phyloP scores from a whole-genome alignment of 1,140 invertebrate genomes.

The Caenorhabditis brenneri region DNA sequence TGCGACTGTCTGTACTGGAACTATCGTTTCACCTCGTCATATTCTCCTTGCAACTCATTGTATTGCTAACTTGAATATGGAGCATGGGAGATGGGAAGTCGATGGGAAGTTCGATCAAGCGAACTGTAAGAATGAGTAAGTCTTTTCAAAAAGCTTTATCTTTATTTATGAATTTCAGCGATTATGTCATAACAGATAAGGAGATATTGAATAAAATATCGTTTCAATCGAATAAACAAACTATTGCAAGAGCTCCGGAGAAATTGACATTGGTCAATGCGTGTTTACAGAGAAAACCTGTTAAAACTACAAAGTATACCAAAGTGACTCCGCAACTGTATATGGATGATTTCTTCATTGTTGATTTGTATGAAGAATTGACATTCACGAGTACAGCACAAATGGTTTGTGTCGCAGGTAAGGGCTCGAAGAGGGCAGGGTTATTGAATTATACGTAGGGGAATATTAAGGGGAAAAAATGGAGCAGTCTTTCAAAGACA shows the following conservation, averaged over 20 bases:
- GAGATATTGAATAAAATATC: not conserved
- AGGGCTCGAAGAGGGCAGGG: too few species aligned
- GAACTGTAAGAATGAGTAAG: not conserved
- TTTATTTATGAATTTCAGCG: not conserved
- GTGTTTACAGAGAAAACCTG: not conserved
- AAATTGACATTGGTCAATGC: not conserved
- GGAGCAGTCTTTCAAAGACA: too few species aligned
- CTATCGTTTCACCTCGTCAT: slow-evolving; percentile 5
- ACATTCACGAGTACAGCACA: not conserved
- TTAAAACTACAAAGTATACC: not conserved
- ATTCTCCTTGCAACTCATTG: slow-evolving; percentile 13
- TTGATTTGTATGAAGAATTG: not conserved
- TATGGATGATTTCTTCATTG: not conserved
- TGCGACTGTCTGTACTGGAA: not conserved
- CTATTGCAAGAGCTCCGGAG: not conserved
- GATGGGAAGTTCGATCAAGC: not conserved
- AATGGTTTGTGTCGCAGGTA: not conserved
- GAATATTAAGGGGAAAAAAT: not conserved
- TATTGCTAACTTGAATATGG: not conserved
- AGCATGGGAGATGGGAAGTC: not conserved
- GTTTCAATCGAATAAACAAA: not conserved
- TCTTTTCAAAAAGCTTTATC: not conserved
- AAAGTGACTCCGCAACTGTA: not conserved
- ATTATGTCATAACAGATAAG: not conserved
- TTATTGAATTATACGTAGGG: too few species aligned